phyloP scores from a whole-genome alignment of 2,888 invertebrate genomes.

The Mythimna albipuncta region DNA sequence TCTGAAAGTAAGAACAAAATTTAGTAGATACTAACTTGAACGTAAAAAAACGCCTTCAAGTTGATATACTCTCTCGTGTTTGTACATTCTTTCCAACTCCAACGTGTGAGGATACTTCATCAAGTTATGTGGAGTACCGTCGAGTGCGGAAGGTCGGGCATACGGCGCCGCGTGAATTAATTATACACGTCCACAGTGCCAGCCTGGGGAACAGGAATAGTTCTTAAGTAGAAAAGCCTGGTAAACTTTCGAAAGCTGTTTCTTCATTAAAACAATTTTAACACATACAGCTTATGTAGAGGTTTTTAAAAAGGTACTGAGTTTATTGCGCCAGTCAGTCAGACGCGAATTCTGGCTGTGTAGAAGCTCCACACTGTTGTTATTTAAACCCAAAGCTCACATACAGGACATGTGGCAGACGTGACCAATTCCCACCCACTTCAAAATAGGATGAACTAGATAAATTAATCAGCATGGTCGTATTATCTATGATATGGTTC shows the following conservation, averaged over 20 bases:
- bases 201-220: conserved; percentile 27
- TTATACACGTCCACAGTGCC: conserved; percentile 30
- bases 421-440: neutral
- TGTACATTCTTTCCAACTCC: conserved; percentile 61
- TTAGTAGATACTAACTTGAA: conserved; percentile 20
- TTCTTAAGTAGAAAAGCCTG: conserved; percentile 39
- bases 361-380: neutral
- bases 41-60: conserved; percentile 27
- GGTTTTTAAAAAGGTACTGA: neutral
- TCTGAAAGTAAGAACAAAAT: conserved; percentile 8
- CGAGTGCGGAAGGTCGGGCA: conserved; percentile 33
- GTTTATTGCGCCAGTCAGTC: neutral
- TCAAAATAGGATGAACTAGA: neutral
- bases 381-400: neutral
- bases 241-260: conserved; percentile 8
- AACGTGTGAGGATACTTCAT: conserved; percentile 63
- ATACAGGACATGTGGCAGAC: too few species aligned
- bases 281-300: neutral
- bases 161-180: conserved; percentile 54
- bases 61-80: conserved; percentile 56
- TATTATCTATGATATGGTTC: too few species aligned
- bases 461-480: neutral
- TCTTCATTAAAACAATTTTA: conserved; percentile 6
- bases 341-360: neutral
- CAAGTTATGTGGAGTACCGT: conserved; percentile 62